Evolutionary conservation across 2,797 vertebrate species (phyloP).

Genomic region (Gallirallus australis): DNA sequence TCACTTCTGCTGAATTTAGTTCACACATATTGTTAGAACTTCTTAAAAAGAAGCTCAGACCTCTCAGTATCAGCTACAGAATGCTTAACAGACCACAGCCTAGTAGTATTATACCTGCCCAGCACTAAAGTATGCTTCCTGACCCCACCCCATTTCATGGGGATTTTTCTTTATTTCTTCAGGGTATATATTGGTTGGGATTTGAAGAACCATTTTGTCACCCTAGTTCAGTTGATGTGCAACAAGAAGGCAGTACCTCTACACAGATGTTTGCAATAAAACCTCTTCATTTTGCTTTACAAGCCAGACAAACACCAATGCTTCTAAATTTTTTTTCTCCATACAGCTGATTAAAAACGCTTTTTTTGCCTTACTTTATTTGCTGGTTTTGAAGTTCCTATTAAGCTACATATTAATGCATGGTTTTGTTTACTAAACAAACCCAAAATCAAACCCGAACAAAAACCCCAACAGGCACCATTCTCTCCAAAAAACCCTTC

Average conservation of each 20-base stretch:
- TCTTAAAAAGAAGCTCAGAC: neutral
- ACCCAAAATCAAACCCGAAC: too few relatives aligned
- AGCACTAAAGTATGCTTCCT: neutral
- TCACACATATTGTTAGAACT: neutral
- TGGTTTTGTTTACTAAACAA: neutral
- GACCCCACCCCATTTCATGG: too few relatives aligned
- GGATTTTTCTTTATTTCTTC: too few relatives aligned
- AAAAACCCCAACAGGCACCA: neutral
- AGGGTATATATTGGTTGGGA: neutral
- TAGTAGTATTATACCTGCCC: neutral
- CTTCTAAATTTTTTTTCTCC: neutral
- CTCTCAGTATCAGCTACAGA: neutral
- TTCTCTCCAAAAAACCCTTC: fast-evolving
- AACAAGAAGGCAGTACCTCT: neutral
- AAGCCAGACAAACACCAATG: neutral
- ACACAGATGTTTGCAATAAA: neutral
- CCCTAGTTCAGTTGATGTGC: neutral
- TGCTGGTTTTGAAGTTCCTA: neutral
- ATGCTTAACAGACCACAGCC: neutral
- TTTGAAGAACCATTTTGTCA: neutral
- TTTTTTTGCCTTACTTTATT: neutral
- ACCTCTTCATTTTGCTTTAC: neutral
- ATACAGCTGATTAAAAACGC: neutral
- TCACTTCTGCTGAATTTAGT: neutral
- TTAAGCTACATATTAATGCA: neutral